Percentiles rank a stretch among this genome's conserved stretches.
Conservation (phyloP, 1,140 invertebrate species). For the Magallana ariakensis region DNA sequence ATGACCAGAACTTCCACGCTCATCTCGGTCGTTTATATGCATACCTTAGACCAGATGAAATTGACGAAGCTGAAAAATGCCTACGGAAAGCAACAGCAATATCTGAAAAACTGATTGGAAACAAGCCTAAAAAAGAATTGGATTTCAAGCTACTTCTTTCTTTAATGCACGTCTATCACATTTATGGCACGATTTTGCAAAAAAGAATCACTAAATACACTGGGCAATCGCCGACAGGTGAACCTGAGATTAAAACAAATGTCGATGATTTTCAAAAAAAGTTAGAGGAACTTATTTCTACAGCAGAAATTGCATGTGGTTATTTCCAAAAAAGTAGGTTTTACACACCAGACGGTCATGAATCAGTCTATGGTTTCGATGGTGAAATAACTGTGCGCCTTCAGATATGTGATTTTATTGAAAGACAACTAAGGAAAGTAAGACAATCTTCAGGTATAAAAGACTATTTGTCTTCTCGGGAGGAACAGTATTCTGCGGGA, state of each 20-base stretch:
- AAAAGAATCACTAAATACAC: conserved; percentile 54
- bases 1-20: conserved; percentile 60
- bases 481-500: neutral
- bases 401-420: conserved; percentile 58
- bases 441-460: neutral
- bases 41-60: conserved; percentile 58
- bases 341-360: conserved; percentile 56
- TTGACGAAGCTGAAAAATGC: conserved; percentile 58
- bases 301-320: conserved; percentile 50
- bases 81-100: conserved; percentile 55
- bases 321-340: conserved; percentile 55
- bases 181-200: conserved; percentile 60
- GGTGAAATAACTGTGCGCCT: conserved; percentile 58
- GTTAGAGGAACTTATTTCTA: conserved; percentile 44
- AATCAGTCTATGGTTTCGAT: conserved; percentile 53
- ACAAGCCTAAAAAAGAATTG: conserved; percentile 45
- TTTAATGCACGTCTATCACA: conserved; percentile 62
- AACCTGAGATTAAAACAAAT: conserved; percentile 29
- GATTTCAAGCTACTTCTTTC: conserved; percentile 49
- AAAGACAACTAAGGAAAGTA: conserved; percentile 32
- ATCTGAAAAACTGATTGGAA: conserved; percentile 47
- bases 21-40: conserved; percentile 62
- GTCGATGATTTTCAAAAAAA: conserved; percentile 43
- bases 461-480: conserved; percentile 42
- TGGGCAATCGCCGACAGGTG: conserved; percentile 43